These are phyloP conservation scores for Psittacara wagleri DNA, from an alignment of 2,113 vertebrate genomes.

Conservation along the genomic window DNA sequence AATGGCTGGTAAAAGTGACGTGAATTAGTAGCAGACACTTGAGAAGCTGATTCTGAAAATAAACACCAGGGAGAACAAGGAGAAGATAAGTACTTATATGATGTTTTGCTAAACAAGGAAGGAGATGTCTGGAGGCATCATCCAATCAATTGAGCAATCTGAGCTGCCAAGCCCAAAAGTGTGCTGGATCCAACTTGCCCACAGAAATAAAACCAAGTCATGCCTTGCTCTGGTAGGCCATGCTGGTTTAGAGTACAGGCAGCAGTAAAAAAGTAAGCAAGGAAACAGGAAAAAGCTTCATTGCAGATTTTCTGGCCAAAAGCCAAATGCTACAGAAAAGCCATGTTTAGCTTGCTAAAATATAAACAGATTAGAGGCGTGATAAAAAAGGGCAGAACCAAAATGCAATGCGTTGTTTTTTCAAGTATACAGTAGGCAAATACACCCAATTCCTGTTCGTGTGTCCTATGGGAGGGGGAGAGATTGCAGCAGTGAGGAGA, in stretches of 20 bases:
- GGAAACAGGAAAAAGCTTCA: not conserved
- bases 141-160: not conserved
- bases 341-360: not conserved
- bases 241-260: not conserved
- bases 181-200: not conserved
- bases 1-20: not conserved
- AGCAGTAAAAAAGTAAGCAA: not conserved
- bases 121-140: not conserved
- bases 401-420: not conserved
- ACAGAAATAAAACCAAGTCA: not conserved
- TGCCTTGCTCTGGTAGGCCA: not conserved
- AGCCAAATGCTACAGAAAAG: not conserved
- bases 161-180: not conserved
- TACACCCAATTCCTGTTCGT: not conserved
- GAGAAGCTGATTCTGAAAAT: not conserved
- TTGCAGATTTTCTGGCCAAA: not conserved
- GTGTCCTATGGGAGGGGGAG: not conserved
- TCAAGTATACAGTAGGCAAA: not conserved
- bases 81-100: not conserved
- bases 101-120: not conserved
- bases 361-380: not conserved
- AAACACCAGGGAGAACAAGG: not conserved
- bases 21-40: not conserved
- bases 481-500: not conserved
- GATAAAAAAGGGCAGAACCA: not conserved